These are phyloP conservation scores for Cepaea hortensis DNA, from an alignment of 2,888 invertebrate genomes.

Conservation along the genomic window DNA sequence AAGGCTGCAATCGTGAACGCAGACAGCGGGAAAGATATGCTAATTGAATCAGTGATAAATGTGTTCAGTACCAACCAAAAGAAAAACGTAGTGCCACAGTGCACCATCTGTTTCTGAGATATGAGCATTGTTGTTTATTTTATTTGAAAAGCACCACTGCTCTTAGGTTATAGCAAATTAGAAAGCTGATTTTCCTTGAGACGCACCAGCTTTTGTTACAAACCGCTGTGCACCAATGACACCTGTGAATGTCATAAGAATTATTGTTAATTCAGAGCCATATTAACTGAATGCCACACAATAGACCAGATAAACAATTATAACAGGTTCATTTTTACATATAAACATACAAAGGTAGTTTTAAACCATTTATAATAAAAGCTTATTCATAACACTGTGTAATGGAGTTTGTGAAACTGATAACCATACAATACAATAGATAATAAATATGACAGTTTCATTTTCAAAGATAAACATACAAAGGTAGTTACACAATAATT, in stretches of 20 bases:
- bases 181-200: neutral
- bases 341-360: neutral
- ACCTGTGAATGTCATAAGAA: neutral
- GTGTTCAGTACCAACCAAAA: slow-evolving; percentile 36
- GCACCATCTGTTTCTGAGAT: slow-evolving; percentile 9
- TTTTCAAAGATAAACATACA: neutral
- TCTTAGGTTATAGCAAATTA: neutral
- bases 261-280: neutral
- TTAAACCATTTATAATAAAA: too few species aligned
- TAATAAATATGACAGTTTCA: neutral
- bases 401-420: too few species aligned
- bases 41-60: slow-evolving; percentile 13
- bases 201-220: neutral
- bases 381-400: too few species aligned
- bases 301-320: neutral
- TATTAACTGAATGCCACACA: neutral
- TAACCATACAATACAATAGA: neutral
- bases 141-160: too few species aligned
- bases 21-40: neutral
- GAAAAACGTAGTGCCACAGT: slow-evolving; percentile 5
- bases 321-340: neutral
- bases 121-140: slow-evolving; percentile 12
- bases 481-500: too few species aligned
- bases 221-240: neutral
- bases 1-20: slow-evolving; percentile 8